A percentile compares a stretch with the other conserved stretches of the same genome.
Evolutionary conservation across 64 coral and sea anemone genomes (phyloP).

Genomic region (Montipora efflorescens): DNA sequence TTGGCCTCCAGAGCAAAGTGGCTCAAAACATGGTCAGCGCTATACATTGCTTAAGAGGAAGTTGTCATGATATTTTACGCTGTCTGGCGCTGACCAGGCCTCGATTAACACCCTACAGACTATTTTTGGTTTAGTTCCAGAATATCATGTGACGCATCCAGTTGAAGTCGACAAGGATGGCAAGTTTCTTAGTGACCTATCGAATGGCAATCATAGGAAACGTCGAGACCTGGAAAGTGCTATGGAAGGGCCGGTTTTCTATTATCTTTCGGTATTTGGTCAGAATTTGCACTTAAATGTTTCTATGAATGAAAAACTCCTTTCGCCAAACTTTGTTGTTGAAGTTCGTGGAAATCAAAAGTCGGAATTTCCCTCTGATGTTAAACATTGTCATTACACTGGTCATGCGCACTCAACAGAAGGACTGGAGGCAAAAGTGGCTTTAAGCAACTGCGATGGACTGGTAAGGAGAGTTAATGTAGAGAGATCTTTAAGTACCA

Average conservation of each 20-base stretch:
- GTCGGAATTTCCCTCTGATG: conserved; percentile 1
- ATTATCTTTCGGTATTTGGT: conserved; percentile 35
- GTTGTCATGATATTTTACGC: too few relatives aligned
- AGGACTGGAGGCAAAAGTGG: conserved; percentile 51
- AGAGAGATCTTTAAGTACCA: too few relatives aligned
- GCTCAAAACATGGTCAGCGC: too few relatives aligned
- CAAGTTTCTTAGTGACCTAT: conserved; percentile 41
- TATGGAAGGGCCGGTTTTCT: neutral
- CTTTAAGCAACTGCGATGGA: conserved; percentile 73
- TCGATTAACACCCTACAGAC: neutral
- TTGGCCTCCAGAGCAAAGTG: too few relatives aligned
- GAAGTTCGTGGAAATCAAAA: conserved; percentile 60
- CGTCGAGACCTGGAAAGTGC: neutral
- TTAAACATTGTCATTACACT: conserved; percentile 58
- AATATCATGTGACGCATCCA: conserved; percentile 63
- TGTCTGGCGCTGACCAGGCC: too few relatives aligned
- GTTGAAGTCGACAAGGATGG: conserved; percentile 43
- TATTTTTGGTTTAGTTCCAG: conserved; percentile 29
- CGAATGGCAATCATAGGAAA: conserved; percentile 21
- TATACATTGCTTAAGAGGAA: too few relatives aligned
- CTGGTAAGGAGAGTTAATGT: conserved; percentile 35
- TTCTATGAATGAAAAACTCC: conserved; percentile 28
- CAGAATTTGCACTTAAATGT: conserved; percentile 42
- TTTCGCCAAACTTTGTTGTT: conserved; percentile 47
- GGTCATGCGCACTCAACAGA: conserved; percentile 44